These are phyloP conservation scores for Falco columbarius DNA, from an alignment of 2,797 vertebrate species.

Conservation along the genomic window DNA sequence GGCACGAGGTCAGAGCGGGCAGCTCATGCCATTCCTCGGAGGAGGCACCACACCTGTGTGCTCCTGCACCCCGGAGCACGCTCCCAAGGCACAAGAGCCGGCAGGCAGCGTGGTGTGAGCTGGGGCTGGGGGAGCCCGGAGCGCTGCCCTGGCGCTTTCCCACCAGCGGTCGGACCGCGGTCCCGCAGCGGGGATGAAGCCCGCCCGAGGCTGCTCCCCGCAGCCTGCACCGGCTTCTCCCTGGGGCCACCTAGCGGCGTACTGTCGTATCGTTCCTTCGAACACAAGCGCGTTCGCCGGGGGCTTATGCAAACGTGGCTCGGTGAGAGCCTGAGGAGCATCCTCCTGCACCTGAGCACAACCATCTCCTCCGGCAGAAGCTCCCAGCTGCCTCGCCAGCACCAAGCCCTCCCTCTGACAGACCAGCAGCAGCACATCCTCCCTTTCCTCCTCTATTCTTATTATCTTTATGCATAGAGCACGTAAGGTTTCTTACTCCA, in stretches of 20 bases:
- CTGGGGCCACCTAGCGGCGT: conserved; percentile 67
- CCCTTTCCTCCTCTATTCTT: neutral
- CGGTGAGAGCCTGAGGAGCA: neutral
- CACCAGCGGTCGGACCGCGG: neutral
- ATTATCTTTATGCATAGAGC: fast-evolving
- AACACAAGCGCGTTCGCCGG: neutral
- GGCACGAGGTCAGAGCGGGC: fast-evolving
- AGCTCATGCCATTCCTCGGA: fast-evolving
- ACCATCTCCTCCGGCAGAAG: neutral
- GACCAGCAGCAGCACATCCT: fast-evolving
- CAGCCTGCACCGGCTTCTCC: neutral
- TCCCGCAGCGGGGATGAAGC: neutral
- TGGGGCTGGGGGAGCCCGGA: neutral
- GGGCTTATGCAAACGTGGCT: neutral
- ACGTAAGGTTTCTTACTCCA: neutral
- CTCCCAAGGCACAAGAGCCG: neutral
- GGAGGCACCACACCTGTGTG: fast-evolving
- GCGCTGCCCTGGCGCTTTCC: neutral
- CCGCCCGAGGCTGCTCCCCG: neutral
- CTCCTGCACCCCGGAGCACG: fast-evolving
- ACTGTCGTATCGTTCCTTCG: neutral
- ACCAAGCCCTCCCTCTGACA: neutral
- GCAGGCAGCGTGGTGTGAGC: neutral
- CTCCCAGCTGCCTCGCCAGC: neutral
- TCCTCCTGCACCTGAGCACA: neutral